phyloP scores from a whole-genome alignment of 2,888 invertebrate genomes.

The Macrosiphum euphorbiae region DNA sequence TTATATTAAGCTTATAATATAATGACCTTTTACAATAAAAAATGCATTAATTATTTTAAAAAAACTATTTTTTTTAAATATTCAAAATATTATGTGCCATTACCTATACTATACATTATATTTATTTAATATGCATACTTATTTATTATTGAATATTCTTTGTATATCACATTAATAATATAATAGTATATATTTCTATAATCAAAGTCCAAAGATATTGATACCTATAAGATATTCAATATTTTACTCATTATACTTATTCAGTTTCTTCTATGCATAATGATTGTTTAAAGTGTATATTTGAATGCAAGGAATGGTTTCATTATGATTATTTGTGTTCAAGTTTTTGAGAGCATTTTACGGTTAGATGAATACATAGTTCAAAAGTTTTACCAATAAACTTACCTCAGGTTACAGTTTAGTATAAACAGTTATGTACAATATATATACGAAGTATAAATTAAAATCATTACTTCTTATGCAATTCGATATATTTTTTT shows the following conservation, averaged over 20 bases:
- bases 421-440: not conserved
- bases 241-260: not conserved
- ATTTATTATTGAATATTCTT: not conserved
- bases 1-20: not conserved
- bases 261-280: not conserved
- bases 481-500: not conserved
- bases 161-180: not conserved
- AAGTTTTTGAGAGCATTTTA: not conserved
- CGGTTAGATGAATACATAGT: not conserved
- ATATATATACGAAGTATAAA: constrained; percentile 6
- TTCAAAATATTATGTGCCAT: not conserved
- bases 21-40: not conserved
- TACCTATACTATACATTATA: not conserved
- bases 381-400: constrained; percentile 30
- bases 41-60: not conserved
- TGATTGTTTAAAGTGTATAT: not conserved
- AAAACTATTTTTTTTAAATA: not conserved
- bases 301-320: not conserved
- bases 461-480: constrained; percentile 14
- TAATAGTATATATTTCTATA: not conserved
- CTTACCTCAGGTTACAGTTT: not conserved
- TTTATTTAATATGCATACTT: not conserved
- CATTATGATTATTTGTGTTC: constrained; percentile 36
- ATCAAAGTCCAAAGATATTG: not conserved
- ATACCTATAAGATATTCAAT: not conserved